Conservation (phyloP, 2,113 vertebrate species). For the Gila orcuttii region DNA sequence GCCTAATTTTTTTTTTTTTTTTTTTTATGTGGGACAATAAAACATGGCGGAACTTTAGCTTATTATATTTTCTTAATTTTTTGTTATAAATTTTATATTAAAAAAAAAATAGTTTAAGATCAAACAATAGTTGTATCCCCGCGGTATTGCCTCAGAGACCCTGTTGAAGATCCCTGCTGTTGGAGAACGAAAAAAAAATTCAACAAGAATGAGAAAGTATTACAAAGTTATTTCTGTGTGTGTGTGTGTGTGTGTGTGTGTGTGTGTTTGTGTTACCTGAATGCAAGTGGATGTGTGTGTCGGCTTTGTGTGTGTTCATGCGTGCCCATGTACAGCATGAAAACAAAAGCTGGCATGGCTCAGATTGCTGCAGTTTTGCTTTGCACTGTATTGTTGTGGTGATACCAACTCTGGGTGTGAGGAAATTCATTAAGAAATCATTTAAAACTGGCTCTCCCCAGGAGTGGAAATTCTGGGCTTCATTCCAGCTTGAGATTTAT, state of each 20-base stretch:
- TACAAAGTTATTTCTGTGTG: background rate
- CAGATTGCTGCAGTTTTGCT: conserved; percentile 4
- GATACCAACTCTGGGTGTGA: conserved; percentile 25
- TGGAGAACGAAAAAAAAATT: background rate
- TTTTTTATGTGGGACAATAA: background rate
- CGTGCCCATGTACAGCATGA: background rate
- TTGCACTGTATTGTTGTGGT: conserved; percentile 24
- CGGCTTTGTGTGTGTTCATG: background rate
- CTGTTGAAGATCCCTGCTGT: background rate
- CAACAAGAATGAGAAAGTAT: background rate
- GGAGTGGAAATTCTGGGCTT: conserved; percentile 41
- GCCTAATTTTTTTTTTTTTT: background rate
- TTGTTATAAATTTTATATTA: background rate
- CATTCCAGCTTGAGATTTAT: conserved; percentile 46
- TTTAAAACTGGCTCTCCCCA: conserved; percentile 26
- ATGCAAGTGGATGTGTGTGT: conserved; percentile 13
- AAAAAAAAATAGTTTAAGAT: background rate
- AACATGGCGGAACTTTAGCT: background rate
- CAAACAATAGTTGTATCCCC: background rate
- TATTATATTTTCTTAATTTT: background rate
- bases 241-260: no score
- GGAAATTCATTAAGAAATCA: conserved; percentile 55
- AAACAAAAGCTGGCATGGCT: conserved; percentile 17
- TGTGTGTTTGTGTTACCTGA: no score
- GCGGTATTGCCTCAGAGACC: background rate